Evolutionary conservation across 2,888 invertebrate genomes (phyloP), one percentile per base, ranked within the genome.

Genomic region (Amaurobius ferox): DNA sequence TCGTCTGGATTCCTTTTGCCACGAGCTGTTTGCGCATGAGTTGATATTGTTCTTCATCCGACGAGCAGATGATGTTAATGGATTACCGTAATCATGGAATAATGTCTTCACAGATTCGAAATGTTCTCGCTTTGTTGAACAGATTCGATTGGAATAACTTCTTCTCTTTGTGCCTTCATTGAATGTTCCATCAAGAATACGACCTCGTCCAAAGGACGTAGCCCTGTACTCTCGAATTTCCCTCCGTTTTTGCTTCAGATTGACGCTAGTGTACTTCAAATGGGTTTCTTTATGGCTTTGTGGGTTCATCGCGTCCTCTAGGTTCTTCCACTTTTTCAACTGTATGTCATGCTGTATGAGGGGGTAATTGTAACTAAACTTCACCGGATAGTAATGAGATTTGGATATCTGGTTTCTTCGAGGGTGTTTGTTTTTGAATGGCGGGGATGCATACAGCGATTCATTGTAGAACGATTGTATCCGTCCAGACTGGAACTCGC

Each of bases 211-310:
- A 11, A 23, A 16, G 32, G 68, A 70, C 61, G 74, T 68, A 26
- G 23, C 35, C 9, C 26, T 35, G 26, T 26, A 30, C 39, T 76
- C 76, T 0, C 83, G 44, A 3, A 71, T 39, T 13, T 71, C 70
- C 32, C 77, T 64, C 5, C 83, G 32, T 23, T 62, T 71, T 23
- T 70, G 64, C 19, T 83, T 83, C 29, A 83, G 48, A 30, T 70
- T 77, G 9, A 35, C 23, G 23, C 83, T 83, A 1, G 83, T 83
- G 35, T 83, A 77, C 16, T 77, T 64, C 30, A 83, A 35, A 19
- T 55, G 35, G 39, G 19, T 62, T 13, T 66, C 35, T 16, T 61
- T 39, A n/a, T 19, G 16, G 23, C 23, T 61, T 40, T 23, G 16
- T 0, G 32, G 1, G 19, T 32, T 66, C 66, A 66, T 66, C 9